Conservation (phyloP, 1,140 invertebrate genomes). For the Orussus abietinus region DNA sequence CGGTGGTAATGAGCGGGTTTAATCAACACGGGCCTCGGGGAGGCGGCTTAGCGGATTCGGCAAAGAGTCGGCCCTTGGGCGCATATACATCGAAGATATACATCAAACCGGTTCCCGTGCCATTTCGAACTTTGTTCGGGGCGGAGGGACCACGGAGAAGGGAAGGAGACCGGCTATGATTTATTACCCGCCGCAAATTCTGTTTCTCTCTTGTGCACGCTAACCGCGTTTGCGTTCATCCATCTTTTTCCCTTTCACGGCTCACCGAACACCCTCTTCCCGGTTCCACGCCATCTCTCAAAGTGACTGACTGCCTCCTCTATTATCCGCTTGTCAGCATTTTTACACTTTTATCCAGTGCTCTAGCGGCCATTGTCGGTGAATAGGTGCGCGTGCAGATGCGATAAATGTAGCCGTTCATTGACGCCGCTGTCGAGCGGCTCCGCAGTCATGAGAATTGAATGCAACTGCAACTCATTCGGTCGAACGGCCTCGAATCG, state of each 20-base stretch:
- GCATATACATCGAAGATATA: no score
- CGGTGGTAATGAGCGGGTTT: no score
- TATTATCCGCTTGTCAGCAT: conserved; percentile 56
- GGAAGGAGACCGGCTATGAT: conserved; percentile 45
- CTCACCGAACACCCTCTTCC: conserved; percentile 39
- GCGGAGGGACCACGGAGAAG: no score
- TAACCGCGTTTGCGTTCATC: conserved; percentile 53
- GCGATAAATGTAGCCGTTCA: conserved; percentile 23
- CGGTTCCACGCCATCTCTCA: conserved; percentile 52
- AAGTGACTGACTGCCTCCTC: conserved; percentile 55
- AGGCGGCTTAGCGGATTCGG: no score
- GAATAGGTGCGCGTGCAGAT: conserved; percentile 11
- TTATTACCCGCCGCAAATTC: conserved; percentile 53
- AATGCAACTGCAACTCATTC: conserved; percentile 14
- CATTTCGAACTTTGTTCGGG: no score
- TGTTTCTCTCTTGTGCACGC: conserved; percentile 47
- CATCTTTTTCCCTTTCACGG: conserved; percentile 54
- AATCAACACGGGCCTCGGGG: no score
- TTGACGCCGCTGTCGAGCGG: conserved; percentile 15
- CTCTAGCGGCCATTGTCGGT: conserved; percentile 17
- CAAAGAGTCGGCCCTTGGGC: no score
- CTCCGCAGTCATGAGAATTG: conserved; percentile 14
- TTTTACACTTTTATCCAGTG: conserved; percentile 53
- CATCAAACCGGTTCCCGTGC: no score
- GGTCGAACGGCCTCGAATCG: no score